Conservation (phyloP, 92 coral and sea anemone genomes). For the Anthopleura xanthogrammica region DNA sequence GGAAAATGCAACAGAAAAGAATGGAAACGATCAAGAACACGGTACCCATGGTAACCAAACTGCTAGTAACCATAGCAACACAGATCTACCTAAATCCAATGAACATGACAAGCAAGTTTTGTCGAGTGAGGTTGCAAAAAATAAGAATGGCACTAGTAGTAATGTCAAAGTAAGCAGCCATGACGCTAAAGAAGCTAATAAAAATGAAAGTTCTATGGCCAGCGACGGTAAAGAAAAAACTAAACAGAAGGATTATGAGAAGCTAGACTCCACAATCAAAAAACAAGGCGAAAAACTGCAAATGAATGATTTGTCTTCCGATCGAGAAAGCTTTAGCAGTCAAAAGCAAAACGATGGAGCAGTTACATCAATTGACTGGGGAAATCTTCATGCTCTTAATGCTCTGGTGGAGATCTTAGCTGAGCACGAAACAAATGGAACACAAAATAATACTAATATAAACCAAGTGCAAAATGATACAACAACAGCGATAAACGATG, state of each 20-base stretch:
- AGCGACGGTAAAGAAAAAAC: background rate
- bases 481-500: background rate
- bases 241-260: background rate
- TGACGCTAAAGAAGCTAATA: background rate
- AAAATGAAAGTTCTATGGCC: background rate
- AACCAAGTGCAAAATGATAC: background rate
- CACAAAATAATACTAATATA: conserved; percentile 6
- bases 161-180: conserved; percentile 4
- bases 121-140: background rate
- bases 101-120: background rate
- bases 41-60: background rate
- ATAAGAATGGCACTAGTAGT: background rate
- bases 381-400: conserved; percentile 35
- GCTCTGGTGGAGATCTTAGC: conserved; percentile 36
- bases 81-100: background rate
- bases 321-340: background rate
- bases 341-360: background rate
- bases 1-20: background rate
- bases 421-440: conserved; percentile 32
- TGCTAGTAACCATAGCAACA: background rate
- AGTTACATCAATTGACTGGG: conserved; percentile 7
- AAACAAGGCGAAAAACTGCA: background rate
- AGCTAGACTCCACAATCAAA: background rate
- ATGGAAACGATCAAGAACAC: background rate
- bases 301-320: background rate